phyloP scores from a whole-genome alignment of 1,140 invertebrate species.

The Drosophila navojoa region DNA sequence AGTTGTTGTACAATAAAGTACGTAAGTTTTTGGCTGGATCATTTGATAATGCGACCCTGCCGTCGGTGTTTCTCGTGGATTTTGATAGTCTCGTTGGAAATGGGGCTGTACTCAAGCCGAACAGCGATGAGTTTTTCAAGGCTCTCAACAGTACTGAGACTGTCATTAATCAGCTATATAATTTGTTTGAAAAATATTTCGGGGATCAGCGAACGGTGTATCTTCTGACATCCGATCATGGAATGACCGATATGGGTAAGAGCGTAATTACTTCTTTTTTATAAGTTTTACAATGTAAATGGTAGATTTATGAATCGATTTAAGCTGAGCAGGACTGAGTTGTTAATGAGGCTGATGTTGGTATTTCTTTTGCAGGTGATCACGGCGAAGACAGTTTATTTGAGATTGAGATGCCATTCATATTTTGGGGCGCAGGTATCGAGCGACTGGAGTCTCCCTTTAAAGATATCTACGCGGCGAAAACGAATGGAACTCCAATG shows the following conservation, averaged over 20 bases:
- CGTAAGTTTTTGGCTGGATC: conserved; percentile 87
- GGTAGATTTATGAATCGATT: too few species aligned
- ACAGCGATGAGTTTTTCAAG: conserved; percentile 91
- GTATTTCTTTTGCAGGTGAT: conserved; percentile 85
- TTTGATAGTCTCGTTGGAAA: conserved; percentile 95
- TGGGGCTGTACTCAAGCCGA: conserved; percentile 95
- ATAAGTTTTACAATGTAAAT: background rate
- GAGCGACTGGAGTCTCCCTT: conserved; percentile 22
- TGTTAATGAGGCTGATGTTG: background rate
- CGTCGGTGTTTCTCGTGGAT: conserved; percentile 95
- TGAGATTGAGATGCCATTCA: conserved; percentile 96
- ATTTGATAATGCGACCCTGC: conserved; percentile 84
- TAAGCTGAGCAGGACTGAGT: too few species aligned
- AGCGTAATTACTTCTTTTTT: too few species aligned
- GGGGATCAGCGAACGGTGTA: conserved; percentile 93
- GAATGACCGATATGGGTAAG: conserved; percentile 97
- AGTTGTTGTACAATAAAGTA: conserved; percentile 95
- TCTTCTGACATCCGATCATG: conserved; percentile 98
- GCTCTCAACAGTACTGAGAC: conserved; percentile 92
- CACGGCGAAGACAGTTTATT: conserved; percentile 94
- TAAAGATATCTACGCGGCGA: background rate
- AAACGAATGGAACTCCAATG: background rate
- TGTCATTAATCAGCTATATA: conserved; percentile 89
- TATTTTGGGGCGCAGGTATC: conserved; percentile 96
- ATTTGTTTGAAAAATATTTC: conserved; percentile 90